Conservation (phyloP, 2,113 vertebrate species). For the Tricholaema leucomelas region DNA sequence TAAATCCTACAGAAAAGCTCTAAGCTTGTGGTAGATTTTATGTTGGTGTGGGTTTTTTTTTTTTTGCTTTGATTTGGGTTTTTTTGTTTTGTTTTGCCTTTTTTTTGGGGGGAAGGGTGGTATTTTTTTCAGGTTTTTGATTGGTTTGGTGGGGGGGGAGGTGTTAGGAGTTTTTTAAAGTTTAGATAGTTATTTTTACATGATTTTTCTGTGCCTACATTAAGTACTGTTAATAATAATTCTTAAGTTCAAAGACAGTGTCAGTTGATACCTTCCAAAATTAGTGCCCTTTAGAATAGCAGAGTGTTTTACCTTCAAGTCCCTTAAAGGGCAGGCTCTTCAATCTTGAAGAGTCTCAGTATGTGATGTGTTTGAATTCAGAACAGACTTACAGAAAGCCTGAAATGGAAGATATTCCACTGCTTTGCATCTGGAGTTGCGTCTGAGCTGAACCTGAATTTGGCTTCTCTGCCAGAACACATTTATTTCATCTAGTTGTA, state of each 20-base stretch:
- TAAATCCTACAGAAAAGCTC: background rate
- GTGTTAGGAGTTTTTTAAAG: background rate
- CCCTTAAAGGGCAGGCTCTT: background rate
- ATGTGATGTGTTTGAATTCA: background rate
- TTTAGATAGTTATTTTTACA: background rate
- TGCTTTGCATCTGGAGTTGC: background rate
- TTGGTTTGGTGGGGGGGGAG: no score
- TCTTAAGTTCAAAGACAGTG: background rate
- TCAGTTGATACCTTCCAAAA: background rate
- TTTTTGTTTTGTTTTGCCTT: no score
- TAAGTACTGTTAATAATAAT: background rate
- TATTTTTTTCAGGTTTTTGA: no score
- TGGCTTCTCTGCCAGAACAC: background rate
- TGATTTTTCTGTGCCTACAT: background rate
- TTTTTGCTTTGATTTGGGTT: no score
- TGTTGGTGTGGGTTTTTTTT: no score
- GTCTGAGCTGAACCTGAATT: background rate
- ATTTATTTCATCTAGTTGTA: background rate
- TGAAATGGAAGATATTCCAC: background rate
- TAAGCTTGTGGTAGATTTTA: background rate
- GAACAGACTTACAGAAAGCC: background rate
- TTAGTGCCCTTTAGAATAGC: background rate
- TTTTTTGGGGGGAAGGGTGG: no score
- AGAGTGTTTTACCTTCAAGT: background rate
- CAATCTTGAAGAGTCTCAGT: background rate